Base-by-base conservation (phyloP, 2,888 invertebrate genomes). In the Diarsia brunnea region DNA sequence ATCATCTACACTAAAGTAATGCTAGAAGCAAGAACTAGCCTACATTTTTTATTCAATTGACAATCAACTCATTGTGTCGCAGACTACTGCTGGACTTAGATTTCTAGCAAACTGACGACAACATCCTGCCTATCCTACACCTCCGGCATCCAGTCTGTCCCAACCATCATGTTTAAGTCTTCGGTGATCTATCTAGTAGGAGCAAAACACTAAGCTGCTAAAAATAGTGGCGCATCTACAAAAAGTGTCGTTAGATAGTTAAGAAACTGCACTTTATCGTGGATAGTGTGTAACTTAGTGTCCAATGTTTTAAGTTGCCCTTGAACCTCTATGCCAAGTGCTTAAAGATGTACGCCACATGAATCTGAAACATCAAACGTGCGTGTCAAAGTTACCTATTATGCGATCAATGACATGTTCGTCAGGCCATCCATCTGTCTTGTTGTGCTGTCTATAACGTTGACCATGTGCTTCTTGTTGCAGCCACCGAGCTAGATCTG, bases 401-500 rank as follows among this genome's bases (percentile, higher is more conserved):
- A 21, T 4, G 14, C 2, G 5, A 27, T 74, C 16, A 2, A 5
- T 21, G 47, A 16, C 73, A 47, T 10, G 5, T 21, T 24, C 49
- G 1, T 38, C 5, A 63, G 4, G 5, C 16, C 16, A 5, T 21
- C 11, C 12, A 8, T 24, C 10, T 10, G 14, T 27, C 38, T 16
- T 5, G 31, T 49, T 49, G 4, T 58, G 38, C 49, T 58, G 12
- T 21, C 5, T 19, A 21, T 63, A 4, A 19, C 1, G 11, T 3
- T 67, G 43, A 75, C 2, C 2, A n/a, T 51, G 4, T 64, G 0
- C 0, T 79, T 77, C 85, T 92, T 93, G 92, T 97, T 97, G 45
- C 97, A 97, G 97, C 97, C 96, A 97, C 97, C 94, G 97, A 97
- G 95, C 97, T 98, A 97, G 98, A 98, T 96, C 97, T 98, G 94